Evolutionary conservation across 2,797 vertebrate genomes (phyloP).

Genomic region (Phoxinus dragarum): DNA sequence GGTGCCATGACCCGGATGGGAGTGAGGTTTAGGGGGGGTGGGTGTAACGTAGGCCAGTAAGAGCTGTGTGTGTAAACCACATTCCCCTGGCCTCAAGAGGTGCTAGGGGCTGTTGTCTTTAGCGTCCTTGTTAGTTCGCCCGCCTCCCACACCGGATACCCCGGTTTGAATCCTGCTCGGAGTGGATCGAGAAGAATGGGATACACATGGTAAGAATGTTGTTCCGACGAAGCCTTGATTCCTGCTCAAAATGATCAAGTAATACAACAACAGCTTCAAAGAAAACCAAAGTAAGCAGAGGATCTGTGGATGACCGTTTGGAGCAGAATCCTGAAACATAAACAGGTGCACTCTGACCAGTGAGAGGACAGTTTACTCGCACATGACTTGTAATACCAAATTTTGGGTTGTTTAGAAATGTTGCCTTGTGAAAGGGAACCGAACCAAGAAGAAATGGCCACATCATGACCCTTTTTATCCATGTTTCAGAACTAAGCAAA

Average conservation of each 20-base stretch:
- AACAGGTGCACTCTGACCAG: background rate
- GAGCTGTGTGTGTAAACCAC: too few relatives aligned
- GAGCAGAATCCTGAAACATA: background rate
- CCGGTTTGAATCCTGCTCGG: rapidly evolving
- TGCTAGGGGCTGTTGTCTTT: background rate
- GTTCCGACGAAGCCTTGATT: background rate
- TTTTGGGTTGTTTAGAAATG: background rate
- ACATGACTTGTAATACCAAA: background rate
- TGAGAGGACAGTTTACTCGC: background rate
- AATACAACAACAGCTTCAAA: background rate
- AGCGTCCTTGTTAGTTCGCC: too few relatives aligned
- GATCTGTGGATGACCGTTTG: background rate
- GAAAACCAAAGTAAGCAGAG: background rate
- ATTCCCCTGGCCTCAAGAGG: background rate
- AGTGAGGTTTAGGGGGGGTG: too few relatives aligned
- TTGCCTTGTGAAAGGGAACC: background rate
- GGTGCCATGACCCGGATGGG: too few relatives aligned
- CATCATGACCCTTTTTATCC: background rate
- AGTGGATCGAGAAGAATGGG: background rate
- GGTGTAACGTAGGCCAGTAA: too few relatives aligned
- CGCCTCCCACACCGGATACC: background rate
- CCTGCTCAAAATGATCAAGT: background rate
- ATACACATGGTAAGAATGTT: background rate
- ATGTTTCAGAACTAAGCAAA: background rate
- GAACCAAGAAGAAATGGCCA: background rate